Evolutionary conservation across 1,140 invertebrate species (phyloP).

Genomic region (Drosophila pectinifera): DNA sequence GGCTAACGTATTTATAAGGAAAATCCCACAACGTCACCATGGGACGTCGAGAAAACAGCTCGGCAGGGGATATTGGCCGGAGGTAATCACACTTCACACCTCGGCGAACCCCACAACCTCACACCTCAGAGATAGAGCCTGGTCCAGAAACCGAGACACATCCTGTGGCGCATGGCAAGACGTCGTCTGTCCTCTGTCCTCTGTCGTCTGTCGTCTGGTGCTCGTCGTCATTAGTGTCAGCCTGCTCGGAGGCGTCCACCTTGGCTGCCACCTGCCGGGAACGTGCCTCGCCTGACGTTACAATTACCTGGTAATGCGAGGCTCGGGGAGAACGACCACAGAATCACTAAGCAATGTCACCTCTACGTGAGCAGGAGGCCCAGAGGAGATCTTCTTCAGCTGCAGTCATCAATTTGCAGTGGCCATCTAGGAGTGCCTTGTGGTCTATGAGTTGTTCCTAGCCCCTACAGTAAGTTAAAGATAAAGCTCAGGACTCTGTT

Average conservation of each 20-base stretch:
- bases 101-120: conserved; percentile 20
- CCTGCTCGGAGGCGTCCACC: conserved; percentile 55
- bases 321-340: conserved; percentile 63
- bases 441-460: conserved; percentile 7
- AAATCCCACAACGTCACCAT: conserved; percentile 75
- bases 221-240: conserved; percentile 73
- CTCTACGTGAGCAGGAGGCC: conserved; percentile 18
- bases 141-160: conserved; percentile 62
- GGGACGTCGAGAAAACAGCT: conserved; percentile 42
- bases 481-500: neutral
- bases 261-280: conserved; percentile 71
- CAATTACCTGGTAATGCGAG: conserved; percentile 73
- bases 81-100: conserved; percentile 55
- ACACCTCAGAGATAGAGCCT: conserved; percentile 37
- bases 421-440: neutral
- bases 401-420: conserved; percentile 25
- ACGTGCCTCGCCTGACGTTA: conserved; percentile 60
- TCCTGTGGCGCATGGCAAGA: conserved; percentile 80
- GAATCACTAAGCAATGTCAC: conserved; percentile 66
- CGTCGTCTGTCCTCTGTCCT: too few species aligned
- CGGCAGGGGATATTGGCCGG: conserved; percentile 56
- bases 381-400: conserved; percentile 17
- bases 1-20: conserved; percentile 60
- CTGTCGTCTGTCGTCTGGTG: conserved; percentile 23
- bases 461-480: neutral